Evolutionary conservation across 2,797 vertebrate species (phyloP), one percentile per base, ranked within the genome.

Genomic region (Labeo calbasu): DNA sequence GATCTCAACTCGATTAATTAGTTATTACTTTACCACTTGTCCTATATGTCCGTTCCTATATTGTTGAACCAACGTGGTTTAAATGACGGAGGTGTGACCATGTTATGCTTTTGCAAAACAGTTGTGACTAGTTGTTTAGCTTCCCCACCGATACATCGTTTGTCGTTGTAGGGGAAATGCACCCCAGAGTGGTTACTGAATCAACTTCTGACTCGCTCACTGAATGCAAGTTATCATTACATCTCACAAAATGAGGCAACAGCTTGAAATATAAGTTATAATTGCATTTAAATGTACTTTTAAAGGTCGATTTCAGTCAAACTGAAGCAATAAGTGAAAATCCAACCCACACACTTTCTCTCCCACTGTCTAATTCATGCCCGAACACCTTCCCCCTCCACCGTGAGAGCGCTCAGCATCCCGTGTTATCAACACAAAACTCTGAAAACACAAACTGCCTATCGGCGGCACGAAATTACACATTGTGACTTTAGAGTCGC

Each of bases 361-460:
- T 76, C 81, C 59, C 71, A 53, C 80, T 72, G 69, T 73, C 25
- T 82, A 63, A 73, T 63, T 69, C 61, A 14, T 81, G 53, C 65
- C 81, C 51, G 11, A 25, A 71, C 53, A 46, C 66, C 53, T 69
- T 55, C 51, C n/a, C 32, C 7, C 36, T 81, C 79, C 79, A 71
- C 36, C 40, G 19, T 28, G 59, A 75, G 71, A 48, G 59, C 19
- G 2, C 81, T 76, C 70, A 43, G 77, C 46, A 50, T 79, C 59
- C 77, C 76, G 19, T 28, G 13, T 21, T n/a, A 82, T 59, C 76
- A 71, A 61, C 65, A 12, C 23, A 43, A 28, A 84, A 83, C 55
- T 86, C 84, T 75, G 48, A 85, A 86, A 81, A 80, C 65, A 86
- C 80, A 86, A 79, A 77, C 55, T 89, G 83, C 82, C 79, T 86